Conservation (phyloP, 2,797 vertebrate species). For the Synaphobranchus kaupii region DNA sequence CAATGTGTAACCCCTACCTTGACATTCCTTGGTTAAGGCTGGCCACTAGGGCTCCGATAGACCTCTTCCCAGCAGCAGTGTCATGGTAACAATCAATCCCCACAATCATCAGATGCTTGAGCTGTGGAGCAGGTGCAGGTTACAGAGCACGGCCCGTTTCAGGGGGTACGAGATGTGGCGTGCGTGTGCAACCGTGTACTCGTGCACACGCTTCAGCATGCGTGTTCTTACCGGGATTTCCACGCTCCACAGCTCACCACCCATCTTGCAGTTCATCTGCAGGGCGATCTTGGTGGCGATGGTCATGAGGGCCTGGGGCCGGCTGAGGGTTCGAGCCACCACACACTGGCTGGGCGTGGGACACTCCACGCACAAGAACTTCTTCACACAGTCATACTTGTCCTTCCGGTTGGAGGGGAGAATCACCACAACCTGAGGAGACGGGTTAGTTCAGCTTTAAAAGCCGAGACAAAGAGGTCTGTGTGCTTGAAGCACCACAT, state of each 20-base stretch:
- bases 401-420: slow-evolving; percentile 87
- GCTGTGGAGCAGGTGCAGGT: slow-evolving; percentile 61
- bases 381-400: slow-evolving; percentile 90
- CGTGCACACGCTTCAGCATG: not conserved
- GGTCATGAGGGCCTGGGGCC: slow-evolving; percentile 80
- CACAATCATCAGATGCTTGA: slow-evolving; percentile 92
- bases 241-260: slow-evolving; percentile 93
- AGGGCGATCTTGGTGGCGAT: slow-evolving; percentile 91
- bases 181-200: not conserved
- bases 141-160: not conserved
- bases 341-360: slow-evolving; percentile 94
- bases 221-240: slow-evolving; percentile 85
- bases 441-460: not conserved
- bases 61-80: slow-evolving; percentile 77
- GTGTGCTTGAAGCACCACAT: too few species aligned
- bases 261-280: slow-evolving; percentile 97
- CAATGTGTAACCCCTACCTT: slow-evolving; percentile 68
- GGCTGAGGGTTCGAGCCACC: slow-evolving; percentile 81
- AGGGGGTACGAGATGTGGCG: not conserved
- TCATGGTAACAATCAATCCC: slow-evolving; percentile 96
- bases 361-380: slow-evolving; percentile 89
- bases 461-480: too few species aligned
- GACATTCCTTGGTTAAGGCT: slow-evolving; percentile 89
- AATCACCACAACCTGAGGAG: slow-evolving; percentile 85
- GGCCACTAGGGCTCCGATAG: slow-evolving; percentile 89